Conservation (phyloP, 1,140 invertebrate genomes). For the Anoplophora glabripennis region DNA sequence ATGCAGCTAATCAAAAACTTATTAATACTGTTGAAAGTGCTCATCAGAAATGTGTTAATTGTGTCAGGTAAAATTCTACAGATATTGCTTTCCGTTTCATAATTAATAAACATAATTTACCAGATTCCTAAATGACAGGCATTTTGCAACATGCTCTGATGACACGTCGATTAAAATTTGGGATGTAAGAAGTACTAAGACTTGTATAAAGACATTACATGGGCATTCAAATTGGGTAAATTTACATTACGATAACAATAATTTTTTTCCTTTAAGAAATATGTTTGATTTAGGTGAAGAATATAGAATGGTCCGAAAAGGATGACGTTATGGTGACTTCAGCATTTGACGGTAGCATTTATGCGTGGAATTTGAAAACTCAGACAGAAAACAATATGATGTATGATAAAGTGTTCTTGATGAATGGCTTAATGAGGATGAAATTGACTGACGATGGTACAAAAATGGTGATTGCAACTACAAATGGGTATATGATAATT, state of each 20-base stretch:
- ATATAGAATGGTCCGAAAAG: constrained; percentile 88
- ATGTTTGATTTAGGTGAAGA: constrained; percentile 66
- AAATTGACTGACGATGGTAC: constrained; percentile 78
- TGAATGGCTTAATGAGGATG: constrained; percentile 83
- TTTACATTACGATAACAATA: neutral
- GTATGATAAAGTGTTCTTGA: constrained; percentile 77
- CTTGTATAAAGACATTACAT: constrained; percentile 69
- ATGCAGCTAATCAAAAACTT: constrained; percentile 75
- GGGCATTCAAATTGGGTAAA: constrained; percentile 88
- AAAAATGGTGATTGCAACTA: constrained; percentile 88
- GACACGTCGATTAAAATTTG: constrained; percentile 89
- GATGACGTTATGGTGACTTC: constrained; percentile 85
- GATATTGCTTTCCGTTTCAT: neutral
- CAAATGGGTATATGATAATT: constrained; percentile 83
- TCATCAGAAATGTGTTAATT: constrained; percentile 89
- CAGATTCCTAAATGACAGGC: constrained; percentile 82
- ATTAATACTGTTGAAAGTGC: constrained; percentile 76
- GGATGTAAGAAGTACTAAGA: constrained; percentile 83
- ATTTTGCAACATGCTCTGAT: constrained; percentile 92
- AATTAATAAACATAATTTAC: neutral
- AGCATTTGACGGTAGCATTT: constrained; percentile 90
- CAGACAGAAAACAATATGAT: constrained; percentile 74
- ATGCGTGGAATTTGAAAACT: constrained; percentile 92
- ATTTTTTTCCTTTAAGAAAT: neutral
- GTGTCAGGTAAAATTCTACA: constrained; percentile 66